Evolutionary conservation across 2,888 invertebrate genomes (phyloP).

Genomic region (Pristionchus exspectatus): DNA sequence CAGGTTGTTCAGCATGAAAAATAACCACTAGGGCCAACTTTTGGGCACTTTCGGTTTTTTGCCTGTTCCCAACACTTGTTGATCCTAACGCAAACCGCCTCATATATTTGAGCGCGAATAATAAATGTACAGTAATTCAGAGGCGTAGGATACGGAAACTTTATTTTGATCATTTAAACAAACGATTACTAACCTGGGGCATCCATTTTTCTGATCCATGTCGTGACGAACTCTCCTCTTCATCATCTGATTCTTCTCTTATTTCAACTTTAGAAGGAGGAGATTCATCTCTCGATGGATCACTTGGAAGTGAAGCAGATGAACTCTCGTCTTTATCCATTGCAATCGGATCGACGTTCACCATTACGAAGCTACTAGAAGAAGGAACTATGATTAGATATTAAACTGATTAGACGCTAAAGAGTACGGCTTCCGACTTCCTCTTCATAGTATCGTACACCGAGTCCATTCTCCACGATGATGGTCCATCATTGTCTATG

Average conservation of each 20-base stretch:
- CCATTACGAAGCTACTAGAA: slow-evolving; percentile 30
- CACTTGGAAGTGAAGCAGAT: slow-evolving; percentile 43
- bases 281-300: slow-evolving; percentile 28
- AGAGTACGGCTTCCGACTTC: too few relatives aligned
- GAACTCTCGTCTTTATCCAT: slow-evolving; percentile 36
- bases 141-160: not conserved
- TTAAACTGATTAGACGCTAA: not conserved
- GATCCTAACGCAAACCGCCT: too few relatives aligned
- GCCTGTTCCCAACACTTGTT: too few relatives aligned
- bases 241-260: slow-evolving; percentile 13
- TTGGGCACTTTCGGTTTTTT: too few relatives aligned
- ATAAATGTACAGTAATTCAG: not conserved
- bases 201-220: slow-evolving; percentile 54
- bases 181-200: slow-evolving; percentile 13
- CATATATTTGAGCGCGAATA: too few relatives aligned
- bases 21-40: too few relatives aligned
- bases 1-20: too few relatives aligned
- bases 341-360: slow-evolving; percentile 7
- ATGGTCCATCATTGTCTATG: too few relatives aligned
- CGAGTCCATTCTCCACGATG: too few relatives aligned
- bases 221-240: slow-evolving; percentile 13
- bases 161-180: too few relatives aligned
- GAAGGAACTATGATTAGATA: not conserved
- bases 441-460: too few relatives aligned
- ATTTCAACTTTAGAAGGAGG: not conserved